Percentiles rank a stretch among this genome's conserved stretches.
Evolutionary conservation across 2,888 invertebrate species (phyloP).

Genomic region (Elegia similella): DNA sequence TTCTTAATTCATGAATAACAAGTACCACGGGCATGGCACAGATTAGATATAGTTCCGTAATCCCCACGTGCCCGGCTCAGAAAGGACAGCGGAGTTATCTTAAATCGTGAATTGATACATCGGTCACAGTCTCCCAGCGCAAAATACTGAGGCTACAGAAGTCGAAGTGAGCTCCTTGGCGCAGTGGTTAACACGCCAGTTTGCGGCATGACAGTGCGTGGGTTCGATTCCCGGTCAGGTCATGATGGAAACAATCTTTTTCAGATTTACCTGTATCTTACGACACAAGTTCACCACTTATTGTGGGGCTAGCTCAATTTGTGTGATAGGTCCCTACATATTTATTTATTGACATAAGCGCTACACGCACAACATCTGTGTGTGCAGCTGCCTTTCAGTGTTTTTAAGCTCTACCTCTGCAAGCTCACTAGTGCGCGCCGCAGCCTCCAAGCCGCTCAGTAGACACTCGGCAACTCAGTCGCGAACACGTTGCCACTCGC

Average conservation of each 20-base stretch:
- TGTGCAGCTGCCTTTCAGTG: no score
- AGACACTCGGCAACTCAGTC: slow-evolving; percentile 56
- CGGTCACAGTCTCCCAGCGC: slow-evolving; percentile 35
- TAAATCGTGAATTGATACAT: slow-evolving; percentile 62
- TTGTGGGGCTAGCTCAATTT: no score
- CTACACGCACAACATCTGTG: no score
- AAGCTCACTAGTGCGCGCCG: neutral
- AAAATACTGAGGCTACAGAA: neutral
- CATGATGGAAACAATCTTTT: no score
- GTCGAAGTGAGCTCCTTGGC: no score
- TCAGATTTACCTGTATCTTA: no score
- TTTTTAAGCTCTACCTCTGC: neutral
- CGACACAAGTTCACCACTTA: no score
- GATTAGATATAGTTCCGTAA: slow-evolving; percentile 18
- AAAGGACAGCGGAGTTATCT: slow-evolving; percentile 49
- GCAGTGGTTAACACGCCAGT: no score
- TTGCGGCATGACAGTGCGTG: no score
- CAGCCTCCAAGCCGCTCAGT: slow-evolving; percentile 45
- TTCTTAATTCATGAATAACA: slow-evolving; percentile 12
- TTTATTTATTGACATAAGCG: no score
- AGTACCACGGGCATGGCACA: neutral
- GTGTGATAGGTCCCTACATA: no score
- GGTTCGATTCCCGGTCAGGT: no score
- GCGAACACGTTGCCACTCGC: slow-evolving; percentile 55
- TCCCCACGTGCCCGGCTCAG: slow-evolving; percentile 39